Evolutionary conservation across 2,888 invertebrate species (phyloP), one percentile per base, ranked within the genome.

Genomic region (Molanna angustata): DNA sequence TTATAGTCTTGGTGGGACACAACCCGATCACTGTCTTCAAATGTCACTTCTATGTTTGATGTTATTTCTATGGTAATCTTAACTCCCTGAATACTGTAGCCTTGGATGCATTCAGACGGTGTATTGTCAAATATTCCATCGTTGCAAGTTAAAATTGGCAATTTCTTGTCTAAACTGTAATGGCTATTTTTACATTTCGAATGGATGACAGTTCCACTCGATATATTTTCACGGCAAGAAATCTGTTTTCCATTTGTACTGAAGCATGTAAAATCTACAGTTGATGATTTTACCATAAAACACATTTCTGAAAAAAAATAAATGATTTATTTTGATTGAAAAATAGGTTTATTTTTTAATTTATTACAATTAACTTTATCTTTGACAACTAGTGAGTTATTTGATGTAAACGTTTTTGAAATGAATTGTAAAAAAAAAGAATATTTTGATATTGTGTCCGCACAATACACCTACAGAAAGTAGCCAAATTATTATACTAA

Each of bases 71-170:
- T 32, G 16, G 45, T 45, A 32, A 45, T 45, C 19, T 17, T 43
- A 21, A 22, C 17, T 9, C 21, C 43, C 32, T 45, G 17, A 45
- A 32, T 18, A 9, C 35, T 21, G 32, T 43, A 32, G 44, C 53
- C 49, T 39, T 43, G 22, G 16, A 27, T 39, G 33, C 53, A 54
- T 20, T 22, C 20, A 4, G 53, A 49, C 14, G 32, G 18, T 17
- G 44, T 7, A 14, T 39, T 39, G 31, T 54, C 53, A 39, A 42
- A 53, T 17, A 43, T 41, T 37, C 37, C 37, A 37, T 51, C 42
- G n/a, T n/a, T 35, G 20, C 51, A 51, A 13, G 31, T 50, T 14
- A 50, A 31, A 3, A 6, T 22, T n/a, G n/a, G n/a, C 3, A 3
- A 17, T 17, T 37, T 37, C 17, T 3, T 16, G 18, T 18, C 22